Percentiles rank a stretch among this genome's conserved stretches.
phyloP scores from a whole-genome alignment of 2,888 invertebrate genomes.

The Nemapogon koenigi region DNA sequence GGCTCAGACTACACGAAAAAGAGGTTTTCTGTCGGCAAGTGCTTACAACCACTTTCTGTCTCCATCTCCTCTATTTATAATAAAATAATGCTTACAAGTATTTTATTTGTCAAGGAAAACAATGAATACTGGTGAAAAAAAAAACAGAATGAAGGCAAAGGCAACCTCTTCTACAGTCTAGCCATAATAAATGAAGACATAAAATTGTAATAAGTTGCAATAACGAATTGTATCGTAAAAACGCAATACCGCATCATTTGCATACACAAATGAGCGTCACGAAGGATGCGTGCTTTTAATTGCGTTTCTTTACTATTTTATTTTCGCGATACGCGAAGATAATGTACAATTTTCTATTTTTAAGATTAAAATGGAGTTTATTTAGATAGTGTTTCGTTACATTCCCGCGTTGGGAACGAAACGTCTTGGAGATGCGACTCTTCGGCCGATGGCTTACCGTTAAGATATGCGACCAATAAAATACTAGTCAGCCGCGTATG shows the following conservation, averaged over 20 bases:
- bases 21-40: no score
- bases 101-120: no score
- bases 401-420: not conserved
- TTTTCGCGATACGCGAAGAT: not conserved
- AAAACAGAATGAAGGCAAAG: no score
- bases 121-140: no score
- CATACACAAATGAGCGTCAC: slow-evolving; percentile 33
- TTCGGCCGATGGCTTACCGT: slow-evolving; percentile 26
- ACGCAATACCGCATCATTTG: slow-evolving; percentile 22
- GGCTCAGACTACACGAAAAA: no score
- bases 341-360: slow-evolving; percentile 1
- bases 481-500: slow-evolving; percentile 36
- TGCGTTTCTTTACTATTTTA: slow-evolving; percentile 16
- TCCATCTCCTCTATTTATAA: no score
- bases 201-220: slow-evolving; percentile 40
- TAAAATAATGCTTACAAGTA: no score
- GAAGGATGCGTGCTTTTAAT: slow-evolving; percentile 36
- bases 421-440: not conserved
- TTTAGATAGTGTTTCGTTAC: not conserved
- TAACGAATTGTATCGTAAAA: slow-evolving; percentile 24
- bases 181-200: slow-evolving; percentile 48
- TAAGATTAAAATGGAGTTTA: not conserved
- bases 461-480: slow-evolving; percentile 39
- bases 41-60: no score
- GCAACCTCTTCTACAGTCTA: no score